Conservation (phyloP, 2,797 vertebrate species). For the Melanotaenia trifasciata region DNA sequence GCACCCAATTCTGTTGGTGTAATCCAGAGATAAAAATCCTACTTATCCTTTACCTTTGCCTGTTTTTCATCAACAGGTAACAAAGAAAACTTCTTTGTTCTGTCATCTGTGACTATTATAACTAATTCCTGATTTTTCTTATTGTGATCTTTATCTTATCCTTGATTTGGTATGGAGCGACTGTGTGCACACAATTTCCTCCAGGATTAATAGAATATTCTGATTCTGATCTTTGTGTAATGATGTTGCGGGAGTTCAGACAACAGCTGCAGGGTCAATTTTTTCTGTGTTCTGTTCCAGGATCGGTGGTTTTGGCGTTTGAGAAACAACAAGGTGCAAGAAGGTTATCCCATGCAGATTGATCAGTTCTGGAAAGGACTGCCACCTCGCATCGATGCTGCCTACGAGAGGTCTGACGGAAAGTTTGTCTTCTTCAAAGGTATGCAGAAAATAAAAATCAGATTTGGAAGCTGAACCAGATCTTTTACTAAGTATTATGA, state of each 20-base stretch:
- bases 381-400: conserved; percentile 93
- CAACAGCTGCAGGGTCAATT: background rate
- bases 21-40: background rate
- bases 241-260: background rate
- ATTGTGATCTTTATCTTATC: too few species aligned
- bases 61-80: background rate
- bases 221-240: background rate
- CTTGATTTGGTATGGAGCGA: too few species aligned
- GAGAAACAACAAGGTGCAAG: conserved; percentile 96
- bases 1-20: background rate
- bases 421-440: conserved; percentile 99
- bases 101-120: background rate
- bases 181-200: too few species aligned
- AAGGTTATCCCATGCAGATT: conserved; percentile 98
- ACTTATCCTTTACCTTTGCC: background rate
- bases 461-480: too few species aligned
- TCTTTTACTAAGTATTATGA: background rate
- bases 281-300: conserved; percentile 44
- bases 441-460: conserved; percentile 43
- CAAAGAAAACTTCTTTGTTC: background rate
- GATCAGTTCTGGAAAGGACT: conserved; percentile 99
- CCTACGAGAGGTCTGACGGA: conserved; percentile 95
- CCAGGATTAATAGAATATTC: too few species aligned
- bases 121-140: too few species aligned
- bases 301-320: conserved; percentile 99